phyloP scores from a whole-genome alignment of 2,888 invertebrate species.

The Drosophila affinis region DNA sequence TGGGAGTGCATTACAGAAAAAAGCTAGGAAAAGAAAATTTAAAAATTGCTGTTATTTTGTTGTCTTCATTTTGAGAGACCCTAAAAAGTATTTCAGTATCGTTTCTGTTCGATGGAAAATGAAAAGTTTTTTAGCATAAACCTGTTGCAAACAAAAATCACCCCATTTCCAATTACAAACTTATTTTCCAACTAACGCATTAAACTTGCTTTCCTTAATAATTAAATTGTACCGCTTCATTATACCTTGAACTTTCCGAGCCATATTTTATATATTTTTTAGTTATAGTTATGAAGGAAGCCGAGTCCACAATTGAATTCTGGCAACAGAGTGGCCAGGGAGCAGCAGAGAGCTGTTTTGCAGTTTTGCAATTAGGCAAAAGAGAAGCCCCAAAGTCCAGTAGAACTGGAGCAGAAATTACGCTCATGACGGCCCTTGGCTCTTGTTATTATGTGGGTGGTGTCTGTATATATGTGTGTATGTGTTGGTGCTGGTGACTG shows the following conservation, averaged over 20 bases:
- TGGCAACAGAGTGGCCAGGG: not conserved
- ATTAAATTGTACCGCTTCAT: not conserved
- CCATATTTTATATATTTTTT: not conserved
- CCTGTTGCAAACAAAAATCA: too few relatives aligned
- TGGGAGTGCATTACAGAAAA: too few relatives aligned
- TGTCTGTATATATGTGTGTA: slow-evolving; percentile 7
- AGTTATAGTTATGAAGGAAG: not conserved
- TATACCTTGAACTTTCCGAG: not conserved
- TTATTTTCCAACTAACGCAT: too few relatives aligned
- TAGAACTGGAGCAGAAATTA: slow-evolving; percentile 71
- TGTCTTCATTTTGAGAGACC: too few relatives aligned
- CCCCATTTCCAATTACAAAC: too few relatives aligned
- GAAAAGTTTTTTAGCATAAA: too few relatives aligned
- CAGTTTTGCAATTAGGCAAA: slow-evolving; percentile 27
- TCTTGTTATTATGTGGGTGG: slow-evolving; percentile 12
- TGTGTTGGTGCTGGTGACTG: slow-evolving; percentile 25
- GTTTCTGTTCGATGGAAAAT: too few relatives aligned
- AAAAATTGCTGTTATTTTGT: too few relatives aligned
- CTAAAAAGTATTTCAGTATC: too few relatives aligned
- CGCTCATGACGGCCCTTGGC: slow-evolving; percentile 51
- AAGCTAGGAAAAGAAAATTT: too few relatives aligned
- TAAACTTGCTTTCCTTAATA: too few relatives aligned
- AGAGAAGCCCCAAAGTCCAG: slow-evolving; percentile 18
- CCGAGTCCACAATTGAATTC: not conserved
- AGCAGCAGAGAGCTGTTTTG: slow-evolving; percentile 7